These are phyloP conservation scores for Tetramorium parvispinum DNA, from an alignment of 1,140 invertebrate species.

Conservation along the genomic window DNA sequence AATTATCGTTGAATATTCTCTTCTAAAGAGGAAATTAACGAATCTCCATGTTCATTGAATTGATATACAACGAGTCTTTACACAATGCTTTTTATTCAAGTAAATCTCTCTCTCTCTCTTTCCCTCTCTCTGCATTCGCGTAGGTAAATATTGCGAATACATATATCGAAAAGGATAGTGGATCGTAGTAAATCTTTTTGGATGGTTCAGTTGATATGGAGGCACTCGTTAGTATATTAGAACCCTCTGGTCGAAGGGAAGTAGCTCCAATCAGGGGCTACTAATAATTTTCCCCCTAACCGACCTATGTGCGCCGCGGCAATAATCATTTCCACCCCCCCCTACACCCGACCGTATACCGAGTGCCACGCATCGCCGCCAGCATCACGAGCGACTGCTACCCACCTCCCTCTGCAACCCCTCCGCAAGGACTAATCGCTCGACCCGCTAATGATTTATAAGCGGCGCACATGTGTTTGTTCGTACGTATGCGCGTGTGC, in stretches of 20 bases:
- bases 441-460: conserved; percentile 84
- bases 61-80: not conserved
- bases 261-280: conserved; percentile 81
- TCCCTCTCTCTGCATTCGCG: not conserved
- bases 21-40: not conserved
- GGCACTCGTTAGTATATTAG: conserved; percentile 79
- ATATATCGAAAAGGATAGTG: conserved; percentile 33
- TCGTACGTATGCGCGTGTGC: conserved; percentile 52
- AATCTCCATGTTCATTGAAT: not conserved
- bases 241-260: conserved; percentile 74
- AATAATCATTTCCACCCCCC: conserved; percentile 81
- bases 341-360: conserved; percentile 41
- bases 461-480: conserved; percentile 77
- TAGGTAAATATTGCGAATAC: conserved; percentile 5
- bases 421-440: conserved; percentile 82
- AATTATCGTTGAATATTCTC: not conserved
- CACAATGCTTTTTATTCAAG: not conserved
- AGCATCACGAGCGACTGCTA: conserved; percentile 51
- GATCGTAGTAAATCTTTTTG: conserved; percentile 75
- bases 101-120: not conserved
- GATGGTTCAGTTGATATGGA: conserved; percentile 51
- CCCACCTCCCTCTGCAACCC: conserved; percentile 71
- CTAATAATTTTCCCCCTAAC: conserved; percentile 82
- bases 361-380: conserved; percentile 60
- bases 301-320: conserved; percentile 61